A percentile compares a stretch with the other conserved stretches of the same genome.
Conservation (phyloP, 2,797 vertebrate genomes). For the Premnoplex brunnescens region DNA sequence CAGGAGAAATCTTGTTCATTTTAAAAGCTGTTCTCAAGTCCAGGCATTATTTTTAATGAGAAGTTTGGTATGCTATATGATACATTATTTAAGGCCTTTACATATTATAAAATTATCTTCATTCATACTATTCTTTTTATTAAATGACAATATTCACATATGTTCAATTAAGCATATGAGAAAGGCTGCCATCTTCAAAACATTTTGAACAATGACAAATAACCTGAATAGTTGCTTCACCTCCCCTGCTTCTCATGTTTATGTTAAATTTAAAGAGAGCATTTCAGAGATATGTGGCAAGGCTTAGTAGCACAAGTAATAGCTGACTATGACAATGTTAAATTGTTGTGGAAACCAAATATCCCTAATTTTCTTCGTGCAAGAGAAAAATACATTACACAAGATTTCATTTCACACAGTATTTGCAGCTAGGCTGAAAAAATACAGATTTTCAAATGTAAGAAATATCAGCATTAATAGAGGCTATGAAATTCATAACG, state of each 20-base stretch:
- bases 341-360: not conserved
- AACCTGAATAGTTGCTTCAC: not conserved
- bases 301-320: not conserved
- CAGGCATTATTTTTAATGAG: not conserved
- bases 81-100: not conserved
- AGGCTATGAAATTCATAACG: not conserved
- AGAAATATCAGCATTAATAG: not conserved
- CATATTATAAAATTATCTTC: not conserved
- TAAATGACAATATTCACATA: not conserved
- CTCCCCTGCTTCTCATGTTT: not conserved
- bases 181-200: not conserved
- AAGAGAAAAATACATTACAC: not conserved
- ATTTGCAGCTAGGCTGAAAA: not conserved
- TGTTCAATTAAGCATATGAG: not conserved
- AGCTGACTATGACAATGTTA: not conserved
- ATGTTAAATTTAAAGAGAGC: not conserved
- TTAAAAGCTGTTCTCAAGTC: not conserved
- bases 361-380: not conserved
- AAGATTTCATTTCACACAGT: not conserved
- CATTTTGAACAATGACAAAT: not conserved
- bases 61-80: not conserved
- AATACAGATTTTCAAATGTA: not conserved
- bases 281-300: not conserved
- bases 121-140: not conserved
- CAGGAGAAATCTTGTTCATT: not conserved